Evolutionary conservation across 1,140 invertebrate species (phyloP).

Genomic region (Zaprionus ornatus): DNA sequence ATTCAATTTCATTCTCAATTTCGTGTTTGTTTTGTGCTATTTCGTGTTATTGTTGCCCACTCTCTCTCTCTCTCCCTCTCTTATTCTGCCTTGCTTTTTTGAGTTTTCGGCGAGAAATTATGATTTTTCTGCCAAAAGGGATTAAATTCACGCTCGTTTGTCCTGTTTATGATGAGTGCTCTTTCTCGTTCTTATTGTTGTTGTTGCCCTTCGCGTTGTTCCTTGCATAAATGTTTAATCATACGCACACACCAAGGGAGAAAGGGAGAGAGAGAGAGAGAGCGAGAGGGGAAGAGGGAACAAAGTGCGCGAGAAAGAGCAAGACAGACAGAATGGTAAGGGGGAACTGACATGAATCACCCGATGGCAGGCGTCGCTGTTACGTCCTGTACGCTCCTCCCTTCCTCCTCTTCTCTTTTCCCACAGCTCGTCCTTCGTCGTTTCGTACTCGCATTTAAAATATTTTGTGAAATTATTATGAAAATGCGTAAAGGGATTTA

Average conservation of each 20-base stretch:
- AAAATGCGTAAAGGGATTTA: constrained; percentile 84
- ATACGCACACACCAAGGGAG: constrained; percentile 39
- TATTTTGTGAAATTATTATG: constrained; percentile 82
- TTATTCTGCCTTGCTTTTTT: constrained; percentile 8
- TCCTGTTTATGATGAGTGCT: constrained; percentile 73
- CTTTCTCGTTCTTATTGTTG: constrained; percentile 31
- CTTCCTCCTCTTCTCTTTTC: constrained; percentile 5
- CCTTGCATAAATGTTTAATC: constrained; percentile 75
- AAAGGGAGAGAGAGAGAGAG: not conserved
- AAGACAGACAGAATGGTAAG: constrained; percentile 10
- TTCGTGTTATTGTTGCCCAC: constrained; percentile 25
- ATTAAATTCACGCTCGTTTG: constrained; percentile 78
- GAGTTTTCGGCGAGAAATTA: constrained; percentile 54
- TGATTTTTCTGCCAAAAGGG: constrained; percentile 80
- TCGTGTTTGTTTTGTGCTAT: constrained; percentile 11
- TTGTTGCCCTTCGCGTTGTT: constrained; percentile 14
- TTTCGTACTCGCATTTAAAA: constrained; percentile 68
- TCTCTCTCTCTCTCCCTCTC: not conserved
- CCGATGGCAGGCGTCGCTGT: constrained; percentile 54
- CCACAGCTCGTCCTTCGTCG: constrained; percentile 19
- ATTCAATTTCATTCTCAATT: constrained; percentile 41
- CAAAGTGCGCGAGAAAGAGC: not conserved
- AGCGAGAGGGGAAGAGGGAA: not conserved
- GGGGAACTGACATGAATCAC: constrained; percentile 69
- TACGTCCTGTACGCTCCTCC: constrained; percentile 10